phyloP scores from a whole-genome alignment of 2,797 vertebrate species.

The Intellagama lesueurii region DNA sequence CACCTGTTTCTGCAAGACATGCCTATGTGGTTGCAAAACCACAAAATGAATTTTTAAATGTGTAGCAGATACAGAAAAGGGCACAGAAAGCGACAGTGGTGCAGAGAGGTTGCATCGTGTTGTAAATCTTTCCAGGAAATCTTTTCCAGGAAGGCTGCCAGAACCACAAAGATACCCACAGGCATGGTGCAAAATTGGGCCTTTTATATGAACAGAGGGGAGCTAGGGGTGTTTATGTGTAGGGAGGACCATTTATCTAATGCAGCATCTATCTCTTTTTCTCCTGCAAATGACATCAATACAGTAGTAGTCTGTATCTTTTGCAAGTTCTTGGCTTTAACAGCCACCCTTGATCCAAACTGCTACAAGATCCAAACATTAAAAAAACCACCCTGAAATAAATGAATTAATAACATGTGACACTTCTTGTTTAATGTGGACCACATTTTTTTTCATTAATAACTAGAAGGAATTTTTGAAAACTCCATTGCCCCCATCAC shows the following conservation, averaged over 20 bases:
- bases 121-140: not conserved
- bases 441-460: not conserved
- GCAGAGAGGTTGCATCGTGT: not conserved
- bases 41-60: constrained; percentile 9
- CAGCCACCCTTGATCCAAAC: not conserved
- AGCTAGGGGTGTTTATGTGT: no score
- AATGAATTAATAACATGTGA: not conserved
- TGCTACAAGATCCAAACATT: no score
- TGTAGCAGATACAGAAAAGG: constrained; percentile 7
- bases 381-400: not conserved
- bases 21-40: constrained; percentile 26
- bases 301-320: not conserved
- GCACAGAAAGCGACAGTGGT: constrained; percentile 5
- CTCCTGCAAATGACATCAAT: not conserved
- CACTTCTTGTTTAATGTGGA: not conserved
- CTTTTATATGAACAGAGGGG: not conserved
- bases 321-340: not conserved
- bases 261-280: not conserved
- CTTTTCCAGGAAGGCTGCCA: no score
- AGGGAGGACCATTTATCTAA: not conserved
- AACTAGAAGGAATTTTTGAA: not conserved
- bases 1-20: constrained; percentile 30
- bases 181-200: not conserved
- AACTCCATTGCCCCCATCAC: not conserved
- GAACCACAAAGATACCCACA: not conserved